A percentile compares a stretch with the other conserved stretches of the same genome.
phyloP scores from a whole-genome alignment of 2,888 invertebrate genomes.

The Caradrina clavipalpis region DNA sequence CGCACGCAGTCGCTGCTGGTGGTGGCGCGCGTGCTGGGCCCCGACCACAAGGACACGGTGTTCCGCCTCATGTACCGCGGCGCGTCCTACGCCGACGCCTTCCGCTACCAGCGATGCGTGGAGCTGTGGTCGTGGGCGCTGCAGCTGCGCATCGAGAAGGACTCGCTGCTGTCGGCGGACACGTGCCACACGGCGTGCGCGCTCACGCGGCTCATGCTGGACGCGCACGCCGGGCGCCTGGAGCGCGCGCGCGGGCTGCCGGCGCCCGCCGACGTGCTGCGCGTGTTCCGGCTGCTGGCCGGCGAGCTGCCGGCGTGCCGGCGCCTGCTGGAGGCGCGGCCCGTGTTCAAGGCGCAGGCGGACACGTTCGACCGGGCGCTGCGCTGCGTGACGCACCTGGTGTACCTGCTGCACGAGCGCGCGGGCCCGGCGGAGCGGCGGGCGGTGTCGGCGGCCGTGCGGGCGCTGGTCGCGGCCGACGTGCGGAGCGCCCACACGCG shows the following conservation, averaged over 20 bases:
- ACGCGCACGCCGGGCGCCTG: conserved; percentile 92
- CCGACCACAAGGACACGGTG: conserved; percentile 96
- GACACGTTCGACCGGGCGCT: conserved; percentile 95
- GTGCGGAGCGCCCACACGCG: conserved; percentile 93
- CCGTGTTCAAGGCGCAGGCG: conserved; percentile 94
- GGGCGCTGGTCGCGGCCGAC: conserved; percentile 91
- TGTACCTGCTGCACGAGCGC: conserved; percentile 93
- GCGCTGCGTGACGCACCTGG: conserved; percentile 95
- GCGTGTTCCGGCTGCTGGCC: conserved; percentile 91
- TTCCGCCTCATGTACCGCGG: conserved; percentile 94
- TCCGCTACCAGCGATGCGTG: conserved; percentile 95
- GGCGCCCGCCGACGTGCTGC: conserved; percentile 93
- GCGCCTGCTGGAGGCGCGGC: conserved; percentile 91
- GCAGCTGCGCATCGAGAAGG: conserved; percentile 94
- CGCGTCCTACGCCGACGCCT: conserved; percentile 93
- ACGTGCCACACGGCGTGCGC: conserved; percentile 97
- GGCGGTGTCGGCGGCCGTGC: conserved; percentile 84
- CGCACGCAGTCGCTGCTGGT: conserved; percentile 97
- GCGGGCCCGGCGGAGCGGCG: conserved; percentile 77
- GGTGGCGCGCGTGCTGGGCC: conserved; percentile 96
- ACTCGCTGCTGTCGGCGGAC: conserved; percentile 93
- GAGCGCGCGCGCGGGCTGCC: conserved; percentile 85
- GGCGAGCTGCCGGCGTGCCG: conserved; percentile 90
- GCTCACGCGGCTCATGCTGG: conserved; percentile 95
- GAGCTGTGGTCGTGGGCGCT: conserved; percentile 97